Conservation (phyloP, 2,888 invertebrate genomes). For the Galerucella pusilla region DNA sequence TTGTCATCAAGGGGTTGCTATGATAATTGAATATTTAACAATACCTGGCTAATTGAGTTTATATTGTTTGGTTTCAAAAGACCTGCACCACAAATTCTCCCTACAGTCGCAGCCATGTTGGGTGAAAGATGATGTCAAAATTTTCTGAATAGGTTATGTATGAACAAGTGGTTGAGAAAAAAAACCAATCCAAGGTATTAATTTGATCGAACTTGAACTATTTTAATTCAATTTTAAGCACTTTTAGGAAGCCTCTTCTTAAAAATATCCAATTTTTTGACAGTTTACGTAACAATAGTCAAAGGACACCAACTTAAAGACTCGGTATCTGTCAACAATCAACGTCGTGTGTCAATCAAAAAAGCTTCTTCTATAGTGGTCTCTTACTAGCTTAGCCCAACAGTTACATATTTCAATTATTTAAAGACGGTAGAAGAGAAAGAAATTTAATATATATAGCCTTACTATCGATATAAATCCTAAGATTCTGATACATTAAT, state of each 20-base stretch:
- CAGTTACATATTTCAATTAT: no score
- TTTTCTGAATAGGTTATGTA: conserved; percentile 10
- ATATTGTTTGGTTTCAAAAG: conserved; percentile 81
- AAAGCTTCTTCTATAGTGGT: background rate
- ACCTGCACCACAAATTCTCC: conserved; percentile 86
- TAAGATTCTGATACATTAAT: no score
- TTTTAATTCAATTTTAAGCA: conserved; percentile 25
- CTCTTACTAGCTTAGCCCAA: no score
- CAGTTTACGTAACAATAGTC: conserved; percentile 59
- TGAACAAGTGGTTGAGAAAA: background rate
- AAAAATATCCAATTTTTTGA: conserved; percentile 51
- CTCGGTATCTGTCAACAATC: background rate
- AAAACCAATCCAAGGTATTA: background rate
- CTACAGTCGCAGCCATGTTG: conserved; percentile 90
- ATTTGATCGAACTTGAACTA: conserved; percentile 26
- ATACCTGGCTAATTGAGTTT: conserved; percentile 78
- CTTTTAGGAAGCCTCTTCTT: conserved; percentile 19
- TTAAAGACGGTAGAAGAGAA: no score
- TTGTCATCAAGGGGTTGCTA: background rate
- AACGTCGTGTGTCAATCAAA: background rate
- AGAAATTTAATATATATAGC: no score
- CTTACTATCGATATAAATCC: no score
- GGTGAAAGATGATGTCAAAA: conserved; percentile 55
- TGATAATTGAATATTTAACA: conserved; percentile 41
- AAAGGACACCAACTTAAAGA: background rate